These are phyloP conservation scores for Xestia rhomboidea DNA, from an alignment of 2,888 invertebrate genomes.

Conservation along the genomic window DNA sequence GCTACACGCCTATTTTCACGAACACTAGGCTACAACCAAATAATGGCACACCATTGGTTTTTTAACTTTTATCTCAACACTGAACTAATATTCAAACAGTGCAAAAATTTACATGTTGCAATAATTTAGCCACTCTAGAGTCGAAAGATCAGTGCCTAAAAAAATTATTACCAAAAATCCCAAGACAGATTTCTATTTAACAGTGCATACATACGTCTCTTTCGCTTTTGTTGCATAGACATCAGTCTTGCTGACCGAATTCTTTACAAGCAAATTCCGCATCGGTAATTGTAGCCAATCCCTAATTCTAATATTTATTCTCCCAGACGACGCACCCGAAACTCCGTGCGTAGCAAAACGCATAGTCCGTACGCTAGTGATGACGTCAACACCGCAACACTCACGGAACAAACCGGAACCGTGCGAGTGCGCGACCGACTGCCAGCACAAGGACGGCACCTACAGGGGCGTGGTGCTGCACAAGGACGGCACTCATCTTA, in stretches of 20 bases:
- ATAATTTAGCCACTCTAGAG: not conserved
- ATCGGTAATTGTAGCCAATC: not conserved
- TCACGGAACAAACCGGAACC: slow-evolving; percentile 53
- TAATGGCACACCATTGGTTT: not conserved
- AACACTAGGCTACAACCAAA: not conserved
- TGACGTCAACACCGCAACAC: slow-evolving; percentile 85
- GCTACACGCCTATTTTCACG: not conserved
- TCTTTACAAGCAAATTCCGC: not conserved
- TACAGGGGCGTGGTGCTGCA: slow-evolving; percentile 85
- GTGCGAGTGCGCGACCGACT: slow-evolving; percentile 59
- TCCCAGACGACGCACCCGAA: slow-evolving; percentile 77
- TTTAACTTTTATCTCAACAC: not conserved
- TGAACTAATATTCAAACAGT: not conserved
- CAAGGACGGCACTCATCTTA: slow-evolving; percentile 86
- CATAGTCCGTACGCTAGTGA: slow-evolving; percentile 76
- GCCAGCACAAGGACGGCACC: slow-evolving; percentile 80
- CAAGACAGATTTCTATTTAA: not conserved
- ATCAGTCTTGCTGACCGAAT: not conserved
- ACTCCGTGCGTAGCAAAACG: slow-evolving; percentile 79
- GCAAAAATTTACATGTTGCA: not conserved
- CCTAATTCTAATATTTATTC: not conserved
- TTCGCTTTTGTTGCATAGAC: not conserved
- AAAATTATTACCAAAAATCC: not conserved
- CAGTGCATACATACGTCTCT: not conserved
- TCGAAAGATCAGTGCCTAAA: not conserved